Conservation (phyloP, 2,888 invertebrate species). For the Prosopocoilus inquinatus region DNA sequence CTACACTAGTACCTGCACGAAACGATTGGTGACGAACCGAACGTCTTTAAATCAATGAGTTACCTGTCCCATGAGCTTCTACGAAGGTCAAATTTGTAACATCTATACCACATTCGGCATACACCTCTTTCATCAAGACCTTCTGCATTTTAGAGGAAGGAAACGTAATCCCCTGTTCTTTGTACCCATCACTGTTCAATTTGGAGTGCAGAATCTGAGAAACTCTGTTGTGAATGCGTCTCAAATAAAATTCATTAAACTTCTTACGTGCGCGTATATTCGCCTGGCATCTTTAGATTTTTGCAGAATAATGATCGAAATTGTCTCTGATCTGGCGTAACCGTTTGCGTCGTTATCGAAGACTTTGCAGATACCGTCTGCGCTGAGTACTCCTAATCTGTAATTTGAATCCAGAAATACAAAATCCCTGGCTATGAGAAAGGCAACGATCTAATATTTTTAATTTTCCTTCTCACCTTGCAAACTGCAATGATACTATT, state of each 20-base stretch:
- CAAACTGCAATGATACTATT: conserved; percentile 84
- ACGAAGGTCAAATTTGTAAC: conserved; percentile 72
- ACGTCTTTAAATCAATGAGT: neutral
- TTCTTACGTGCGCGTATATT: conserved; percentile 52
- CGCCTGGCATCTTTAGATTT: conserved; percentile 56
- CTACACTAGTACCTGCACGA: conserved; percentile 65
- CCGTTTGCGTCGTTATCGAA: conserved; percentile 85
- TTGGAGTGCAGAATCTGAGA: conserved; percentile 38
- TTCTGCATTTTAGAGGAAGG: conserved; percentile 57
- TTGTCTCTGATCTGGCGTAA: conserved; percentile 80
- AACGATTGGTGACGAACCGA: neutral
- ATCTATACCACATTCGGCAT: conserved; percentile 67
- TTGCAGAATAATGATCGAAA: conserved; percentile 70
- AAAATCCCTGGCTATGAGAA: too few species aligned
- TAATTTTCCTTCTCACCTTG: conserved; percentile 51
- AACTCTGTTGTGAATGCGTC: too few species aligned
- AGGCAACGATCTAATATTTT: too few species aligned
- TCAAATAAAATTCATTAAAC: neutral
- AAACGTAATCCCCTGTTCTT: conserved; percentile 46
- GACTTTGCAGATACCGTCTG: conserved; percentile 84
- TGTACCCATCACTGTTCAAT: conserved; percentile 47
- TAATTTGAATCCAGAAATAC: conserved; percentile 11
- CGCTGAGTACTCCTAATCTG: conserved; percentile 72
- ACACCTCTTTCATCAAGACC: conserved; percentile 62
- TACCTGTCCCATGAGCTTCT: conserved; percentile 64